Evolutionary conservation across 2,113 vertebrate species (phyloP).

Genomic region (Globicephala melas): DNA sequence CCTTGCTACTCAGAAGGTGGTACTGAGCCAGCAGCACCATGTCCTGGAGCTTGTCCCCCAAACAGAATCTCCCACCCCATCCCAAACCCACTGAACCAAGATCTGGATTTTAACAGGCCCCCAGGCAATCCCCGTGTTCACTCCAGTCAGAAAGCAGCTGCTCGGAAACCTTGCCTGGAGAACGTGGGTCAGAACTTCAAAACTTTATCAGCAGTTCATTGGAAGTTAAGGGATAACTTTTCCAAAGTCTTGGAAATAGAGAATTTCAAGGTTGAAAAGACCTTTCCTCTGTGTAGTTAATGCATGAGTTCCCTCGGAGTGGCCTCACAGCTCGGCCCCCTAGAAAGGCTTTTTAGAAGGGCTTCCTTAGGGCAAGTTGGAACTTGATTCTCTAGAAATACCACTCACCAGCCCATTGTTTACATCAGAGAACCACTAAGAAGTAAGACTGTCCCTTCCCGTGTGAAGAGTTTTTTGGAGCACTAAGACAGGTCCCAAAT

Average conservation of each 20-base stretch:
- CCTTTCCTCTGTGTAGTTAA: not conserved
- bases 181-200: not conserved
- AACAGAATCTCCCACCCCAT: not conserved
- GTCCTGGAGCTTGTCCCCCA: not conserved
- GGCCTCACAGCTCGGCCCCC: too few relatives aligned
- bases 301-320: not conserved
- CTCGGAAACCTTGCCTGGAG: not conserved
- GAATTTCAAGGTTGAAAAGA: not conserved
- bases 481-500: not conserved
- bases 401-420: not conserved
- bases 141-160: not conserved
- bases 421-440: not conserved
- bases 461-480: not conserved
- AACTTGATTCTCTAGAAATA: not conserved
- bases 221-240: not conserved
- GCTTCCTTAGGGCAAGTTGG: not conserved
- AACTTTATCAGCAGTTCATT: too few relatives aligned
- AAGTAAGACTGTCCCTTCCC: not conserved
- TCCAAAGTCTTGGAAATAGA: not conserved
- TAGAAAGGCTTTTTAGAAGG: not conserved
- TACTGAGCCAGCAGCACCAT: not conserved
- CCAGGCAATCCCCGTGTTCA: rapidly evolving
- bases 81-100: not conserved
- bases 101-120: not conserved
- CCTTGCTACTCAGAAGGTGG: not conserved